Conservation (phyloP, 92 coral and sea anemone species). For the Zoanthus gigantus region DNA sequence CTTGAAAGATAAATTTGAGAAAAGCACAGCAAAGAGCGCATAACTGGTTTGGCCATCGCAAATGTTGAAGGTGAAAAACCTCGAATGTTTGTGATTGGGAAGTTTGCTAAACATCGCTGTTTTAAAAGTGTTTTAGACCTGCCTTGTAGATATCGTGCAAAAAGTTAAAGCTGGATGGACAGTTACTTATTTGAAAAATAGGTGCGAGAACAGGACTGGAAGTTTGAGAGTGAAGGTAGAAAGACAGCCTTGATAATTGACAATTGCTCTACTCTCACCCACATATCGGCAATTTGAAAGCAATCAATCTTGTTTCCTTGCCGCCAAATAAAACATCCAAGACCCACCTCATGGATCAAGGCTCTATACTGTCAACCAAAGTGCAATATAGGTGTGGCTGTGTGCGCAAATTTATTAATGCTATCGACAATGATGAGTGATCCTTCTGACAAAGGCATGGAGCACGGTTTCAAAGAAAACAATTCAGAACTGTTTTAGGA, state of each 20-base stretch:
- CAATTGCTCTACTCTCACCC: constrained; percentile 6
- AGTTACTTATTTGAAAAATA: constrained; percentile 8
- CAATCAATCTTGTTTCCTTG: constrained; percentile 15
- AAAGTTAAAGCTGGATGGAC: constrained; percentile 32
- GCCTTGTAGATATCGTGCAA: constrained; percentile 41
- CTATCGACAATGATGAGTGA: constrained; percentile 39
- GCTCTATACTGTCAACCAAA: constrained; percentile 20
- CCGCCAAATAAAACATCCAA: background rate
- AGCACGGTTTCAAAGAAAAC: constrained; percentile 34
- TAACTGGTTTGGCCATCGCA: constrained; percentile 18
- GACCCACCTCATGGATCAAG: background rate
- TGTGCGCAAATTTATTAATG: constrained; percentile 44
- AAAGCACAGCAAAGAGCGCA: background rate
- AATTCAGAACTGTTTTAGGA: constrained; percentile 53
- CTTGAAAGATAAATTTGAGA: constrained; percentile 26
- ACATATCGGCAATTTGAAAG: constrained; percentile 11
- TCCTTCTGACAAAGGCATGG: constrained; percentile 41
- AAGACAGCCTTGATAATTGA: constrained; percentile 23
- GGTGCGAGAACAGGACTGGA: constrained; percentile 31
- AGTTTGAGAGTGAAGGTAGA: constrained; percentile 7
- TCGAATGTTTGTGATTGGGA: constrained; percentile 44
- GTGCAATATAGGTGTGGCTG: constrained; percentile 31
- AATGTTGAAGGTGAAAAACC: constrained; percentile 33
- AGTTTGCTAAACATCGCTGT: constrained; percentile 19
- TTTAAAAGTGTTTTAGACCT: constrained; percentile 17